Percentiles rank a stretch among this genome's conserved stretches.
These are phyloP conservation scores for Lucilia sericata DNA, from an alignment of 1,140 invertebrate genomes.

Conservation along the genomic window DNA sequence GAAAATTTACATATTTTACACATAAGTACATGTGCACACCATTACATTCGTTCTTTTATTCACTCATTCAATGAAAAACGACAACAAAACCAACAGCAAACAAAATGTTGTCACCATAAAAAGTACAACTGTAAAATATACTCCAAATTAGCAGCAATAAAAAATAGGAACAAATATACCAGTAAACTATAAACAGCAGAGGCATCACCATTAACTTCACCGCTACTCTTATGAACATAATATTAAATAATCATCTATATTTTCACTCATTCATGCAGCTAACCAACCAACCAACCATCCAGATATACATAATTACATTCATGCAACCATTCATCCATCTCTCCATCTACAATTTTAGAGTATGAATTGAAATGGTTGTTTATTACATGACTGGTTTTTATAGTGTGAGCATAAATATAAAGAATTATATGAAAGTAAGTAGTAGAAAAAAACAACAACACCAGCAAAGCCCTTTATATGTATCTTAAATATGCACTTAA, in stretches of 20 bases:
- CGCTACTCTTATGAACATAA: background rate
- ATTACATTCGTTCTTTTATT: background rate
- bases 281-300: background rate
- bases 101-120: background rate
- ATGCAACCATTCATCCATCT: background rate
- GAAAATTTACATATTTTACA: background rate
- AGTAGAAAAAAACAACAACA: background rate
- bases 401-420: background rate
- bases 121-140: slow-evolving; percentile 22
- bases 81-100: background rate
- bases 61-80: background rate
- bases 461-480: background rate
- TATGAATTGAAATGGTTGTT: background rate
- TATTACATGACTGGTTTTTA: background rate
- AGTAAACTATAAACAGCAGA: background rate
- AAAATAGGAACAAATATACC: background rate
- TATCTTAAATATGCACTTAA: background rate
- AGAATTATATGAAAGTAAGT: background rate
- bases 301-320: too few species aligned
- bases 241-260: too few species aligned
- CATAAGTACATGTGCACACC: background rate
- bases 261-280: too few species aligned
- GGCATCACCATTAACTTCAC: background rate
- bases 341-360: background rate
- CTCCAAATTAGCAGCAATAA: background rate